Evolutionary conservation across 2,797 vertebrate genomes (phyloP).

Genomic region (Microctenopoma steveboyesi): DNA sequence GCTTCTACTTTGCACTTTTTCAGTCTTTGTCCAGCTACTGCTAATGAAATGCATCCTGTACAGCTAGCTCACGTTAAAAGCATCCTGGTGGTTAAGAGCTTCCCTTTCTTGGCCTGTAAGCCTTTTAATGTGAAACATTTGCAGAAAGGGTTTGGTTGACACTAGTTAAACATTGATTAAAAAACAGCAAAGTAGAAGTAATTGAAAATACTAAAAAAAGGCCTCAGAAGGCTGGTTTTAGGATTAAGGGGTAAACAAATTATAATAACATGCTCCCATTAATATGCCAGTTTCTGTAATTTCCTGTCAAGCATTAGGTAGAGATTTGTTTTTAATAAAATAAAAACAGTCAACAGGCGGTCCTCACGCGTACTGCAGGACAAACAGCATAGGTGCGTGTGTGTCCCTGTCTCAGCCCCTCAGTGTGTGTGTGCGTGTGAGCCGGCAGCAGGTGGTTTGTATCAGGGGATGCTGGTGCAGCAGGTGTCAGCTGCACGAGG

Average conservation of each 20-base stretch:
- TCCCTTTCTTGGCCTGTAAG: background rate
- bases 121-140: constrained; percentile 8
- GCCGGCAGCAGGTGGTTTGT: constrained; percentile 68
- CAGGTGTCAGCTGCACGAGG: constrained; percentile 50
- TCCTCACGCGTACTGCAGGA: constrained; percentile 8
- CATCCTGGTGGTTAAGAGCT: background rate
- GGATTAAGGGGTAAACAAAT: background rate
- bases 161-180: background rate
- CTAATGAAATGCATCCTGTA: background rate
- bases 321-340: background rate
- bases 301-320: background rate
- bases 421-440: constrained; percentile 24
- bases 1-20: background rate
- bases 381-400: background rate
- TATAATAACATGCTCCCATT: background rate
- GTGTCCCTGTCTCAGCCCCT: constrained; percentile 32
- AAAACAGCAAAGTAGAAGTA: background rate
- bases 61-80: background rate
- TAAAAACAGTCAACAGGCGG: background rate
- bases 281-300: background rate
- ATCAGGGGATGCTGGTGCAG: constrained; percentile 24
- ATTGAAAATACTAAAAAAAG: background rate
- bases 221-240: background rate
- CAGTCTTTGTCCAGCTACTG: background rate
- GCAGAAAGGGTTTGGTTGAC: background rate